Percentiles rank a stretch among this genome's conserved stretches.
These are phyloP conservation scores for Australoheros facetus DNA, from an alignment of 2,797 vertebrate genomes.

Conservation along the genomic window DNA sequence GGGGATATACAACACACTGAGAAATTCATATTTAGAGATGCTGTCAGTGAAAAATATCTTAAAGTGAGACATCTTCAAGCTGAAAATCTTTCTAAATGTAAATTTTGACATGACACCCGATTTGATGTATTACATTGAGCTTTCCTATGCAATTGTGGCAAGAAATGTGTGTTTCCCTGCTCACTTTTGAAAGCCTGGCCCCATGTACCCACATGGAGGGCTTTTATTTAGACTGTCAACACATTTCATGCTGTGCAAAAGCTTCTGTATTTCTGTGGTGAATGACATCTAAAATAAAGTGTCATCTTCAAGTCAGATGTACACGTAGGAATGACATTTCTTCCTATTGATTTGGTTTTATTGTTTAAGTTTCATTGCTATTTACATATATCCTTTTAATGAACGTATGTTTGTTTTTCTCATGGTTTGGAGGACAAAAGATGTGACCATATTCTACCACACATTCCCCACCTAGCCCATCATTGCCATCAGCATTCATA, in stretches of 20 bases:
- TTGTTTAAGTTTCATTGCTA: neutral
- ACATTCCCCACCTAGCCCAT: conserved; percentile 7
- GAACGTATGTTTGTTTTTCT: neutral
- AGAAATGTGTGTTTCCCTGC: conserved; percentile 11
- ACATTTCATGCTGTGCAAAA: neutral
- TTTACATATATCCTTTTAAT: neutral
- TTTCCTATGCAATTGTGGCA: conserved; percentile 5
- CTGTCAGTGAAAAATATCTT: conserved; percentile 12
- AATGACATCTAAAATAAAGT: conserved; percentile 1
- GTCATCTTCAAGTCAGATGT: neutral
- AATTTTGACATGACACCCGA: conserved; percentile 19
- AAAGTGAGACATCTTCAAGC: neutral
- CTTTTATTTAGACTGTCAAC: conserved; percentile 14
- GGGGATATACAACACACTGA: neutral
- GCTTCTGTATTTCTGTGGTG: neutral
- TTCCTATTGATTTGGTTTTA: neutral
- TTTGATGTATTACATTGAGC: conserved; percentile 10
- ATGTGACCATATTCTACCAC: neutral
- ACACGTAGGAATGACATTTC: neutral
- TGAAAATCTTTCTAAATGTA: conserved; percentile 43
- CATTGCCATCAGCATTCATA: conserved; percentile 58
- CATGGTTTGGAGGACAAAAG: neutral
- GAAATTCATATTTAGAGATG: conserved; percentile 12
- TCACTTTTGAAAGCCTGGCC: conserved; percentile 4
- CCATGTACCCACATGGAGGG: neutral